phyloP scores from a whole-genome alignment of 2,113 vertebrate genomes.

The Oreotrochilus melanogaster region DNA sequence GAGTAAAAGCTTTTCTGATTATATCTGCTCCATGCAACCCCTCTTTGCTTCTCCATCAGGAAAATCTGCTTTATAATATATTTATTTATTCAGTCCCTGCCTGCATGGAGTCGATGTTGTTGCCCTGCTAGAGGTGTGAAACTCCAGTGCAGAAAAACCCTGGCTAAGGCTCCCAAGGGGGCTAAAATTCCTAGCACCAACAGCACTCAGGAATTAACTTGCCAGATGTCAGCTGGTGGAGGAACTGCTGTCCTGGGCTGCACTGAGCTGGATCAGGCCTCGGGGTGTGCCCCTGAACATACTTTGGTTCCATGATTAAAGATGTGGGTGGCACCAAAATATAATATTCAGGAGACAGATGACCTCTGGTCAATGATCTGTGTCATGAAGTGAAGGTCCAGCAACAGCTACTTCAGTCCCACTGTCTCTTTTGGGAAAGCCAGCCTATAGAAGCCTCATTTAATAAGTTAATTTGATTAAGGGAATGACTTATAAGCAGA shows the following conservation, averaged over 20 bases:
- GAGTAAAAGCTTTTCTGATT: neutral
- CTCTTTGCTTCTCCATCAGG: neutral
- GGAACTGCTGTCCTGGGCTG: neutral
- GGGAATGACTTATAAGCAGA: constrained; percentile 3
- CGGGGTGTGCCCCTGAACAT: neutral
- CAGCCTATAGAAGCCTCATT: neutral
- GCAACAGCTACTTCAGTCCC: neutral
- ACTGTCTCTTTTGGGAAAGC: neutral
- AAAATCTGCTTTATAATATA: neutral
- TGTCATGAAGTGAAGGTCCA: neutral
- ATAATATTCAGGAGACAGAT: neutral
- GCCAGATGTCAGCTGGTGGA: neutral
- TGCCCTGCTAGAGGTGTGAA: neutral
- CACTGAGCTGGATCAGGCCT: neutral
- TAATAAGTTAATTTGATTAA: constrained; percentile 31
- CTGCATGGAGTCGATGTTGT: neutral
- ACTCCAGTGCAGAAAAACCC: fast-evolving
- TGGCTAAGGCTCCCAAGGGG: neutral
- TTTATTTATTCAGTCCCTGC: neutral
- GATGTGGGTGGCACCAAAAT: neutral
- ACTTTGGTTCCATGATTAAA: neutral
- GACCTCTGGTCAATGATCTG: neutral
- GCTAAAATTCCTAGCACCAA: neutral
- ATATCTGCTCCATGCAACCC: neutral
- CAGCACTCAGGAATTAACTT: neutral